These are phyloP conservation scores for Heteractis magnifica DNA, from an alignment of 92 coral and sea anemone species.

Conservation along the genomic window DNA sequence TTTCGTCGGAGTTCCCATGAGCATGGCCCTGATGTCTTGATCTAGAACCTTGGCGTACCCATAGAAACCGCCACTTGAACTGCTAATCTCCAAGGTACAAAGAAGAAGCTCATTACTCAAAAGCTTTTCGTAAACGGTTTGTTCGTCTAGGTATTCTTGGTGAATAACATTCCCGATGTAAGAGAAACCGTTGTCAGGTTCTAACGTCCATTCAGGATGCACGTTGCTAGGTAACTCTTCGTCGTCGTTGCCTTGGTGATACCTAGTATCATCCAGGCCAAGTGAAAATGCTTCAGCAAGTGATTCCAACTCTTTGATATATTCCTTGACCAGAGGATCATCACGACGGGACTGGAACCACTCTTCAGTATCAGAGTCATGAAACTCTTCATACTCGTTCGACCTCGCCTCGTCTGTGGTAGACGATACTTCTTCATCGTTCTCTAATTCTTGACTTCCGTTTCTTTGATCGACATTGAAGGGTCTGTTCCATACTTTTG, in stretches of 20 bases:
- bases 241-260: slow-evolving; percentile 11
- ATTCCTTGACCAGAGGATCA: slow-evolving; percentile 95
- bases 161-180: slow-evolving; percentile 66
- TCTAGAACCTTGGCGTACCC: slow-evolving; percentile 49
- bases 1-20: slow-evolving; percentile 50
- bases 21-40: neutral
- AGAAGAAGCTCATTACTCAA: slow-evolving; percentile 51
- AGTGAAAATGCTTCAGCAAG: slow-evolving; percentile 24
- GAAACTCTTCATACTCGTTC: slow-evolving; percentile 35
- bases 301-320: slow-evolving; percentile 79
- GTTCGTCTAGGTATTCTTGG: slow-evolving; percentile 64
- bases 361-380: slow-evolving; percentile 69
- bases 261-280: slow-evolving; percentile 19
- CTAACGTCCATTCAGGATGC: slow-evolving; percentile 2
- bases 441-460: neutral
- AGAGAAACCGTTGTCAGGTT: neutral
- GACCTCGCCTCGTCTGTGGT: slow-evolving; percentile 4
- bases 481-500: neutral
- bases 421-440: slow-evolving; percentile 11
- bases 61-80: slow-evolving; percentile 58
- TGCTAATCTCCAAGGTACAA: slow-evolving; percentile 58
- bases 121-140: slow-evolving; percentile 54
- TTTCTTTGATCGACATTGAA: neutral
- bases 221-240: slow-evolving; percentile 11
- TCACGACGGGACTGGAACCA: slow-evolving; percentile 84